Evolutionary conservation across 1,140 invertebrate genomes (phyloP), one percentile per base, ranked within the genome.

Genomic region (Temnothorax curvispinosus): DNA sequence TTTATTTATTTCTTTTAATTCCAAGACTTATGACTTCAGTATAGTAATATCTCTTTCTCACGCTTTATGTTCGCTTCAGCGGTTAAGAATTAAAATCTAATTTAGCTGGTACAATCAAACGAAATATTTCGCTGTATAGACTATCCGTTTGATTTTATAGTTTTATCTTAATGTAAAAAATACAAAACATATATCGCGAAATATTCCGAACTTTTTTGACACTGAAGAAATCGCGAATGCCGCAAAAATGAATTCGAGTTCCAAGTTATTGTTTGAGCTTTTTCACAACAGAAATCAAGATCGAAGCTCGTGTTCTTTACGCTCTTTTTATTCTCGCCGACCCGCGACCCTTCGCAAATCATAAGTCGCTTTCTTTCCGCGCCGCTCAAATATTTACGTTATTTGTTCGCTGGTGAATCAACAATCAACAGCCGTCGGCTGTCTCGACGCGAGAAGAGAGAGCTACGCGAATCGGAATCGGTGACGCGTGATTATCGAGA

Each of bases 301-400:
- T 81, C 21, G 38, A 27, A n/a, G 18, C 38, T 4, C 21, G 15
- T 5, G 47, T 52, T 35, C 3, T 18, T 15, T n/a, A n/a, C 3
- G 8, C 3, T 32, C 11, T 58, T 60, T 75, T 58, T 35, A 54
- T 72, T 74, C 50, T 50, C 15, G 21, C 9, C 15, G 8, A 52
- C 4, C 8, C 41, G 6, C 15, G 8, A 52, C 4, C 8, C 41
- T 74, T 75, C 27, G 4, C 50, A 58, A 60, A 75, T 72, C 52
- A 67, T 6, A 56, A 71, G 18, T 60, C n/a, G 18, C 50, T 71
- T 56, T 58, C 27, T 47, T 82, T 13, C 15, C 38, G 50, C 0
- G 67, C 27, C 50, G 21, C 7, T 82, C 50, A 72, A 72, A 72
- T 58, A 72, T 72, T 82, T 82, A 58, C 56, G 64, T 54, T 71